phyloP scores from a whole-genome alignment of 2,888 invertebrate species.

The Oeneis ivallda region DNA sequence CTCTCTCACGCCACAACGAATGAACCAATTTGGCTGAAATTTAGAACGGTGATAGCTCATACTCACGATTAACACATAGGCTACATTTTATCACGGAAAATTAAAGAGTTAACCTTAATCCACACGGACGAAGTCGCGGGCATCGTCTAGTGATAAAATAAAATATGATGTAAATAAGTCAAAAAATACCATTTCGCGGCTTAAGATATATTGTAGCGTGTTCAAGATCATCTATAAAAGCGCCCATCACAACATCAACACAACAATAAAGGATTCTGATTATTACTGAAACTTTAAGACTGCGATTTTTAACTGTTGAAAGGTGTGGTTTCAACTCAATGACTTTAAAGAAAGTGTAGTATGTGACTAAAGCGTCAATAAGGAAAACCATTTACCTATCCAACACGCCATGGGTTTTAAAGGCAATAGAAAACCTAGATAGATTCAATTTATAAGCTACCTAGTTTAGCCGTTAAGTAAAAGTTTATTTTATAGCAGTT shows the following conservation, averaged over 20 bases:
- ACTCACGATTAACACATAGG: too few relatives aligned
- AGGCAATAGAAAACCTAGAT: conserved; percentile 58
- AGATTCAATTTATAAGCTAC: conserved; percentile 39
- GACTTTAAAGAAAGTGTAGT: conserved; percentile 56
- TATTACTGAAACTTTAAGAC: neutral
- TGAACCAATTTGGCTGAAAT: too few relatives aligned
- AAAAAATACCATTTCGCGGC: conserved; percentile 72
- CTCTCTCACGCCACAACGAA: too few relatives aligned
- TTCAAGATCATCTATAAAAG: conserved; percentile 67
- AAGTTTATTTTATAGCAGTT: conserved; percentile 12
- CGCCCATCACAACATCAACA: conserved; percentile 56
- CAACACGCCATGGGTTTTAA: conserved; percentile 59
- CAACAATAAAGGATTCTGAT: too few relatives aligned
- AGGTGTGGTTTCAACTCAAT: conserved; percentile 37
- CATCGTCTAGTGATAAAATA: too few relatives aligned
- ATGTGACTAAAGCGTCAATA: conserved; percentile 45
- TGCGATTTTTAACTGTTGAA: neutral
- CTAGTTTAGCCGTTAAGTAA: conserved; percentile 20
- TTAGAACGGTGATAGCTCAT: too few relatives aligned
- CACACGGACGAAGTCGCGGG: too few relatives aligned
- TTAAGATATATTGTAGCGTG: conserved; percentile 86
- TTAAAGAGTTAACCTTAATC: too few relatives aligned
- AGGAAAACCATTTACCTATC: conserved; percentile 57
- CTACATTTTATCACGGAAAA: too few relatives aligned
- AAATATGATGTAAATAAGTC: neutral